Base-by-base conservation (phyloP, 2,797 vertebrate species). In the Girardinus metallicus region DNA sequence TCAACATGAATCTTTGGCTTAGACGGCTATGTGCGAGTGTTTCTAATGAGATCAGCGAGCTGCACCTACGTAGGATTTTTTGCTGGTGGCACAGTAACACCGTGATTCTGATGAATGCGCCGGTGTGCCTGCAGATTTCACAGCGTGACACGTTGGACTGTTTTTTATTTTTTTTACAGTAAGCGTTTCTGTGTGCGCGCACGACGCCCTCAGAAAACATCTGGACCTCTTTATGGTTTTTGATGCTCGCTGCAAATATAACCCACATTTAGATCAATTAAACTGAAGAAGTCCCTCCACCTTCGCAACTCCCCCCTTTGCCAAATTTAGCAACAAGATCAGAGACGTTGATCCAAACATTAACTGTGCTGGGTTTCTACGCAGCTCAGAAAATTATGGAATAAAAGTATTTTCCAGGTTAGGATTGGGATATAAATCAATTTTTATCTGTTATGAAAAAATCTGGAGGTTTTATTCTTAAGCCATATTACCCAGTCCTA, bases 21-120 rank as follows among this genome's bases (percentile, higher is more conserved):
- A 68, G 64, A 41, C 64, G 21, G 64, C 64, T 41, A 6, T 39
- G 82, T 78, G 72, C 23, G 53, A 78, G 76, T 51, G 66, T 64
- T 82, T 77, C 51, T 83, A 87, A 89, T 86, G 77, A 89, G 84
- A 91, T 92, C 87, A 86, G 77, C 66, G 66, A 88, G 73, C 83
- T 81, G 73, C 89, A 62, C 89, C 87, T 75, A 87, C 81, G 47
- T 88, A 83, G 13, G 55, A 57, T 79, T 85, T 75, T 23, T 31
- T 31, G 1, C 72, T 68, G 44, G 36, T 55, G 57, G 68, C 75
- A 76, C 21, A 68, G 11, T 21, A 62, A 73, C 66, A 80, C 68
- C 0, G 55, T 43, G 73, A 57, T 75, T 74, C 29, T 73, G 70
- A 75, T 51, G 41, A 75, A 73, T 39, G 57, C 3, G 34, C n/a